Conservation (phyloP, 2,113 vertebrate species). For the Platanista minor region DNA sequence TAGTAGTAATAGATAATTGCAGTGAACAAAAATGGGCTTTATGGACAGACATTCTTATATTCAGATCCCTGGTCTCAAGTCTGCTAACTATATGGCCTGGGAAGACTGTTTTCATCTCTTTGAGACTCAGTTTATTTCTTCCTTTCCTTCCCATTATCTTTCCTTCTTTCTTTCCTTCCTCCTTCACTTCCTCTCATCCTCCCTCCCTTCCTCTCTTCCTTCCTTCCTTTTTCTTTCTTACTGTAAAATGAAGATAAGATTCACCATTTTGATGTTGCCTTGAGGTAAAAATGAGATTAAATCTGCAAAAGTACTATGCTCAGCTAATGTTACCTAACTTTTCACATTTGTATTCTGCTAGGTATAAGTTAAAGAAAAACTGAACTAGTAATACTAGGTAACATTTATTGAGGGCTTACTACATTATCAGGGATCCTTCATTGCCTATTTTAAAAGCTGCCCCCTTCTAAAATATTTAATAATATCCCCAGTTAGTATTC, state of each 20-base stretch:
- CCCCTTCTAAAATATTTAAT: background rate
- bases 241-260: background rate
- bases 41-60: background rate
- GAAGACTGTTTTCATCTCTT: background rate
- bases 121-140: background rate
- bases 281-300: background rate
- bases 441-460: background rate
- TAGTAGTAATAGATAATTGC: background rate
- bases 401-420: background rate
- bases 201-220: rapidly evolving
- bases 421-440: background rate
- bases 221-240: background rate
- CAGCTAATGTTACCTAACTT: background rate
- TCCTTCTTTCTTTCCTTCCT: background rate
- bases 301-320: background rate
- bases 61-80: background rate
- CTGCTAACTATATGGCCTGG: background rate
- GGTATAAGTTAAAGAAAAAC: background rate
- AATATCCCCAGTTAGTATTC: background rate
- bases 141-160: background rate
- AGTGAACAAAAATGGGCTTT: background rate
- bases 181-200: background rate
- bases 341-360: background rate
- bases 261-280: background rate
- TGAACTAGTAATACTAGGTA: background rate